Conservation (phyloP, 2,113 vertebrate species). For the Cranoglanis bouderius region DNA sequence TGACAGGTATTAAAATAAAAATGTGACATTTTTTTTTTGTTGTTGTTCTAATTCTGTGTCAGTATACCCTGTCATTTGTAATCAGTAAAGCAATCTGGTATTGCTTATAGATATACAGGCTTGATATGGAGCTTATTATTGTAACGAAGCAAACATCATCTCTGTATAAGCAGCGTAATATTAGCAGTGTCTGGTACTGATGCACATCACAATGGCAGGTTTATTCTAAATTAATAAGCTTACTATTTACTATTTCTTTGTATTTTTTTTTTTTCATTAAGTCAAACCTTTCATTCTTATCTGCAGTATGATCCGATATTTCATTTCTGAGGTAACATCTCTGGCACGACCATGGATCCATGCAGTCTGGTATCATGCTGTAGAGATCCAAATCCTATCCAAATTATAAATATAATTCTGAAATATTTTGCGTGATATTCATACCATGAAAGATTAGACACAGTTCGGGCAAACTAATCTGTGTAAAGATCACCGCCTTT, state of each 20-base stretch:
- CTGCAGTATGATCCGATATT: neutral
- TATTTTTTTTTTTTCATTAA: neutral
- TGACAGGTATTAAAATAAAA: neutral
- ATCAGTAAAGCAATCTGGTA: neutral
- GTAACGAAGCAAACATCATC: neutral
- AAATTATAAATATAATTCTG: neutral
- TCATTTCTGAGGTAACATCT: neutral
- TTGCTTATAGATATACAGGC: too few species aligned
- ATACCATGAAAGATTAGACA: neutral
- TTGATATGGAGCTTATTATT: too few species aligned
- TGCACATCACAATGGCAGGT: too few species aligned
- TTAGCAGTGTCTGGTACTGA: neutral
- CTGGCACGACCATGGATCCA: neutral
- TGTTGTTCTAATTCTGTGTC: neutral
- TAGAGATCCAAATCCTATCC: neutral
- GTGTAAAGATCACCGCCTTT: neutral
- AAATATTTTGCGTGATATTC: neutral
- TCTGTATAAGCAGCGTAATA: neutral
- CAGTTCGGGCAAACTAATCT: neutral
- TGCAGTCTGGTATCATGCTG: neutral
- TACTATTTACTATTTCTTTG: neutral
- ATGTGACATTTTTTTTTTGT: neutral
- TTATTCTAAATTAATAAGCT: too few species aligned
- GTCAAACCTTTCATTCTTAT: neutral
- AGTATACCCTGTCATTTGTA: neutral